Evolutionary conservation across 1,140 invertebrate genomes (phyloP), one percentile per base, ranked within the genome.

Genomic region (Drosophila dunni): DNA sequence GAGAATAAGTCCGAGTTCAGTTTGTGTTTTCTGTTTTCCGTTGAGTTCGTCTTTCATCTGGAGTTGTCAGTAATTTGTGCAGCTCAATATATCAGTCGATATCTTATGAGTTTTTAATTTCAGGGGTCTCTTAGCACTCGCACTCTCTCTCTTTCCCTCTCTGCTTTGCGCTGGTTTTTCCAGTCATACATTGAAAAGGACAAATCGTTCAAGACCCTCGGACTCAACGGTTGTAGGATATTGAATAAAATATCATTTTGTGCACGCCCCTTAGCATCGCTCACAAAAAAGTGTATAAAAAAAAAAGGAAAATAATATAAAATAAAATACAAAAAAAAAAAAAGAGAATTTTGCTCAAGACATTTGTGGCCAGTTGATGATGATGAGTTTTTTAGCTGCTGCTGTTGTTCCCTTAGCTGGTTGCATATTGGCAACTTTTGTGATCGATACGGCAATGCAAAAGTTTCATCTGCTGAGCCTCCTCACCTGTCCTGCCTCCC

Each of bases 41-140:
- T 42, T 13, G 36, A 20, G 36, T 56, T 38, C 53, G 75, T 89
- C 80, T 88, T 88, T 80, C 84, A 84, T 88, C 80, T 88, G 71
- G 70, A 88, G 84, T 90, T 90, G 83, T 89, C 90, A 91, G 90
- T 91, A 91, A 91, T 91, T 91, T 91, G 90, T 91, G 90, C 91
- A 91, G 86, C 90, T 92, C 91, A 92, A 92, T 92, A 92, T 92
- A 86, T 91, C 91, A 92, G 91, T 92, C 91, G 91, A 92, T 92
- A 92, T 92, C 91, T 92, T 92, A 92, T 92, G 91, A 92, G 91
- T 92, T 92, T 92, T 91, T 92, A 92, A 92, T 92, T 92, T 92
- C 89, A 92, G 91, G 88, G 90, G 40, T 42, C 88, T 78, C 24
- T 29, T 29, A 29, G 24, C 24, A 51, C 61, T 64, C 58, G 7